These are phyloP conservation scores for Cephus rjabovi DNA, from an alignment of 2,888 invertebrate species.

Conservation along the genomic window DNA sequence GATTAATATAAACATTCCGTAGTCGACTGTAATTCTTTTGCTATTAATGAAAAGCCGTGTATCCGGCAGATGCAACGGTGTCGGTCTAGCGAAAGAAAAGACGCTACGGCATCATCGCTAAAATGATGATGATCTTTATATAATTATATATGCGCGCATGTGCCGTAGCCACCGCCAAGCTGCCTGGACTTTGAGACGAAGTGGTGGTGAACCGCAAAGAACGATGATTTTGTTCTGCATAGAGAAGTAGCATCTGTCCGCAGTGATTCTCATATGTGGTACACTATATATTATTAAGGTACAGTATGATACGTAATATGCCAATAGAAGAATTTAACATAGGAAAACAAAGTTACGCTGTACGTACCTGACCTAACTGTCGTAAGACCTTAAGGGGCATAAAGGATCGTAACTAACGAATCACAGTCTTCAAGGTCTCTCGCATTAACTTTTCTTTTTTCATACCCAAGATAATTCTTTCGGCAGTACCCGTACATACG, in stretches of 20 bases:
- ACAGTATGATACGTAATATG: neutral
- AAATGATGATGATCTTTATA: slow-evolving; percentile 42
- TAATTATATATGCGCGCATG: slow-evolving; percentile 41
- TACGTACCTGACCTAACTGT: neutral
- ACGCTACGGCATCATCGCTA: slow-evolving; percentile 10
- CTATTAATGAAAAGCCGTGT: slow-evolving; percentile 30
- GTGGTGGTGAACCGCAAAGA: slow-evolving; percentile 32
- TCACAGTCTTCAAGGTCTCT: neutral
- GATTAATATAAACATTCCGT: slow-evolving; percentile 17
- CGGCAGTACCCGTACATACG: neutral
- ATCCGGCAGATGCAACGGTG: slow-evolving; percentile 27
- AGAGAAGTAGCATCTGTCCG: slow-evolving; percentile 44
- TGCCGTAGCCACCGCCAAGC: slow-evolving; percentile 20
- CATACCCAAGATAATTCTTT: neutral
- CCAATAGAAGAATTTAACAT: neutral
- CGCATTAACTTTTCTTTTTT: neutral
- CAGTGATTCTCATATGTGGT: slow-evolving; percentile 37
- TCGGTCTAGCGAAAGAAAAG: slow-evolving; percentile 10
- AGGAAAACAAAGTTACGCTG: neutral
- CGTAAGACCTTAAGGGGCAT: neutral
- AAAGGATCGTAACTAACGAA: neutral
- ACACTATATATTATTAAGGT: neutral
- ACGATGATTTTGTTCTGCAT: slow-evolving; percentile 41
- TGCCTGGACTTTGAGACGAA: slow-evolving; percentile 17
- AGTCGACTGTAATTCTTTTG: slow-evolving; percentile 2